These are phyloP conservation scores for human DNA, from an alignment of 2,113 vertebrate genomes.

Conservation along the genomic window DNA sequence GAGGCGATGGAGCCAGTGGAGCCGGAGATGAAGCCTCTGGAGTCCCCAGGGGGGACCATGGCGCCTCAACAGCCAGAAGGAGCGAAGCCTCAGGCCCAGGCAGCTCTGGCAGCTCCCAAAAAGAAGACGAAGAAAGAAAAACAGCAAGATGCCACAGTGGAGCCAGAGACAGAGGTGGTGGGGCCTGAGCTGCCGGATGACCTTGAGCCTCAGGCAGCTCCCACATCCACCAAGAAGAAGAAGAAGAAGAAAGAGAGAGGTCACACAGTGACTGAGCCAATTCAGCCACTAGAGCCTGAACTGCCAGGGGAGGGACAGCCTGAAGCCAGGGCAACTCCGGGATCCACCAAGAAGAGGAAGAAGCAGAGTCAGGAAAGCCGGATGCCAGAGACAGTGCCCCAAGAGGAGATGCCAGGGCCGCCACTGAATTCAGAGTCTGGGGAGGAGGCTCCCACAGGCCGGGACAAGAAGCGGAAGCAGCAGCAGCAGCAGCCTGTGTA, in stretches of 20 bases:
- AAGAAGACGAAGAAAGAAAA: slow-evolving; percentile 62
- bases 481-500: not conserved
- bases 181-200: not conserved
- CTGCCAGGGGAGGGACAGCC: not conserved
- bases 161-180: not conserved
- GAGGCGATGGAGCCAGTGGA: not conserved
- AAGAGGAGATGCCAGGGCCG: not conserved
- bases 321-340: not conserved
- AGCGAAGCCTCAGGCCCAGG: not conserved
- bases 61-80: not conserved
- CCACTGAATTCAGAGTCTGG: rapidly evolving
- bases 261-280: rapidly evolving
- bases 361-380: not conserved
- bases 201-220: not conserved
- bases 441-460: not conserved
- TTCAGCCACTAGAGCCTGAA: not conserved
- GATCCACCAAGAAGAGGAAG: slow-evolving; percentile 37
- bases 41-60: rapidly evolving
- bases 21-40: not conserved
- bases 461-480: slow-evolving; percentile 47
- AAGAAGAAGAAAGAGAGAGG: slow-evolving; percentile 24
- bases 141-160: rapidly evolving
- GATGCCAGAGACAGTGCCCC: not conserved
- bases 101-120: not conserved
- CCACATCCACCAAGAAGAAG: not conserved